These are phyloP conservation scores for Leucopsar rothschildi DNA, from an alignment of 2,113 vertebrate genomes.

Conservation along the genomic window DNA sequence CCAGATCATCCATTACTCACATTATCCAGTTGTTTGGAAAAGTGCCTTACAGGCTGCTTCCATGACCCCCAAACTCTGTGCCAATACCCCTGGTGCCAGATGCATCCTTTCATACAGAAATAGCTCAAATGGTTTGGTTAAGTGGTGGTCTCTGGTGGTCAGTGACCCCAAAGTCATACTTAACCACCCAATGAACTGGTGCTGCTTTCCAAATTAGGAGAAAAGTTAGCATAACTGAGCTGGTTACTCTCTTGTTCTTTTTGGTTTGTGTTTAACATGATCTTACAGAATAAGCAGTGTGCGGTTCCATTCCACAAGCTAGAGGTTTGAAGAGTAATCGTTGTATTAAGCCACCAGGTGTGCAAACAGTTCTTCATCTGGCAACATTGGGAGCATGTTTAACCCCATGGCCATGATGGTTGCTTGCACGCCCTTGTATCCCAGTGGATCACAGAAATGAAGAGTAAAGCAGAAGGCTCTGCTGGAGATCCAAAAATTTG, in stretches of 20 bases:
- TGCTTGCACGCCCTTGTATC: neutral
- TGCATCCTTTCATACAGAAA: neutral
- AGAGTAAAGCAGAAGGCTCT: neutral
- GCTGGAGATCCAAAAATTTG: neutral
- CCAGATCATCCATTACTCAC: neutral
- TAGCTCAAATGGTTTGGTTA: neutral
- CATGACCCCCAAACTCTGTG: neutral
- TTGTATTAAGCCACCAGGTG: neutral
- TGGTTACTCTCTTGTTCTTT: neutral
- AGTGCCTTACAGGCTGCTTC: neutral
- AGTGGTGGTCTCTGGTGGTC: neutral
- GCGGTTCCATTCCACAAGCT: accelerated
- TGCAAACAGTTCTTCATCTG: neutral
- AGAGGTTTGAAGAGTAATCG: neutral
- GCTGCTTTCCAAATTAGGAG: neutral
- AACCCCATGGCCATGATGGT: accelerated
- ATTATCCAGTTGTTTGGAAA: neutral
- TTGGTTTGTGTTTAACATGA: neutral
- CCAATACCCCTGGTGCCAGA: neutral
- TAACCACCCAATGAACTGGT: accelerated
- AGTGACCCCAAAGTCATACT: neutral
- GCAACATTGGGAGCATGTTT: neutral
- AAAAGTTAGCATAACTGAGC: neutral
- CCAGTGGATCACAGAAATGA: neutral
- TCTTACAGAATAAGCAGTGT: neutral